A percentile compares a stretch with the other conserved stretches of the same genome.
These are phyloP conservation scores for Bergia sp. DNA, from an alignment of 92 coral and sea anemone species.

Conservation along the genomic window DNA sequence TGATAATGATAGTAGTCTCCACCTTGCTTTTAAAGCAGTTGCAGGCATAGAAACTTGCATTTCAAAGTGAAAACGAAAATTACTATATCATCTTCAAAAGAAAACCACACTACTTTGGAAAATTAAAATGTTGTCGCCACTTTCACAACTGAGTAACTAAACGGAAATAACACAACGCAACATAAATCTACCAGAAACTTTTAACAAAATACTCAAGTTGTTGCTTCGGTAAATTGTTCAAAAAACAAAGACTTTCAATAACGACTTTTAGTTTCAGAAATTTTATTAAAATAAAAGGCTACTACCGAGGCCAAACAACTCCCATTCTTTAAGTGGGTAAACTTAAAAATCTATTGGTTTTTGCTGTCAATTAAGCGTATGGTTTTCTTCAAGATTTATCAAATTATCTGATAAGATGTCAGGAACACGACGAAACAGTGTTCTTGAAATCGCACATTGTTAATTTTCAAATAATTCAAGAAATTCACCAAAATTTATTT, in stretches of 20 bases:
- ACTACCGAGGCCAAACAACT: not conserved
- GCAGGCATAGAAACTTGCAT: too few relatives aligned
- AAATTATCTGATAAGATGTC: not conserved
- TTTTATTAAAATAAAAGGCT: not conserved
- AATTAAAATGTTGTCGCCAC: not conserved
- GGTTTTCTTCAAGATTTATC: not conserved
- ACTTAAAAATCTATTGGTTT: not conserved
- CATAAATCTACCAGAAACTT: not conserved
- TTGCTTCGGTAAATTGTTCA: not conserved
- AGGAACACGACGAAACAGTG: not conserved
- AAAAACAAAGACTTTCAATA: not conserved
- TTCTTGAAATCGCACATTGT: not conserved
- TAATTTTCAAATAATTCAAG: not conserved
- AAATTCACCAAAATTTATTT: not conserved
- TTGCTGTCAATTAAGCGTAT: not conserved
- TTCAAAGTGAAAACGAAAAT: not conserved
- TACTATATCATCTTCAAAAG: not conserved
- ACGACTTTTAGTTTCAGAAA: not conserved
- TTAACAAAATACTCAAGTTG: not conserved
- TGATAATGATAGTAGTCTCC: not conserved
- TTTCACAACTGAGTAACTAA: constrained; percentile 9
- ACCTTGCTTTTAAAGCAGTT: not conserved
- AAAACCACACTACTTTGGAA: not conserved
- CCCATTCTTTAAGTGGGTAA: not conserved
- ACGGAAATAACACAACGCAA: not conserved